phyloP scores from a whole-genome alignment of 2,113 vertebrate genomes.

The Corydoras maculifer region DNA sequence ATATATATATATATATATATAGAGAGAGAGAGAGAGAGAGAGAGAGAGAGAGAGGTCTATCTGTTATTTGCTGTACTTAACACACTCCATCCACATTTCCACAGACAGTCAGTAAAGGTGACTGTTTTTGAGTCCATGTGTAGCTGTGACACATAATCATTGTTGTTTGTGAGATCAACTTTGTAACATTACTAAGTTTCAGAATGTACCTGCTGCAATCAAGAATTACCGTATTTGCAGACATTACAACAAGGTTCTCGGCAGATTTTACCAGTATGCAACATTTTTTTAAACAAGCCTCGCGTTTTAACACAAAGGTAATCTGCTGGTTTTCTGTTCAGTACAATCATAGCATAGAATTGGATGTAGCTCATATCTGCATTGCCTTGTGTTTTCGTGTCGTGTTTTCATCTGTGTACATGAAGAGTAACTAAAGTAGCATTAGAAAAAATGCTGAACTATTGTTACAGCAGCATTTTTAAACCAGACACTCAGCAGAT shows the following conservation, averaged over 20 bases:
- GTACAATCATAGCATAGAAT: background rate
- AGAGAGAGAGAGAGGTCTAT: too few relatives aligned
- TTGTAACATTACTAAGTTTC: constrained; percentile 49
- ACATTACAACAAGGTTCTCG: constrained; percentile 27
- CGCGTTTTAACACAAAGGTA: constrained; percentile 7
- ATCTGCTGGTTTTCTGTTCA: constrained; percentile 5
- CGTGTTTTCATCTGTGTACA: background rate
- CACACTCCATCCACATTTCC: constrained; percentile 9
- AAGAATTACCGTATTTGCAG: constrained; percentile 21
- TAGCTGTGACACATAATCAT: constrained; percentile 40
- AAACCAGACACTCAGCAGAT: too few relatives aligned
- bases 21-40: too few relatives aligned
- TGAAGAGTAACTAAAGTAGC: background rate
- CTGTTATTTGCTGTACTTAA: constrained; percentile 2
- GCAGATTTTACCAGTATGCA: constrained; percentile 11
- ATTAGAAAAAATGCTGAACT: background rate
- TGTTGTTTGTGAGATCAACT: constrained; percentile 28
- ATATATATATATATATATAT: too few relatives aligned
- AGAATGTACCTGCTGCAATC: constrained; percentile 15
- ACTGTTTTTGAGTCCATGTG: background rate
- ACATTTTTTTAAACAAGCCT: background rate
- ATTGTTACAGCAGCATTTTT: too few relatives aligned
- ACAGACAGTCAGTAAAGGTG: constrained; percentile 12
- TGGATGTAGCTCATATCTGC: too few relatives aligned
- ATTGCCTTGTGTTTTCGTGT: background rate